Evolutionary conservation across 2,113 vertebrate species (phyloP).

Genomic region (Ploceus nigricollis): DNA sequence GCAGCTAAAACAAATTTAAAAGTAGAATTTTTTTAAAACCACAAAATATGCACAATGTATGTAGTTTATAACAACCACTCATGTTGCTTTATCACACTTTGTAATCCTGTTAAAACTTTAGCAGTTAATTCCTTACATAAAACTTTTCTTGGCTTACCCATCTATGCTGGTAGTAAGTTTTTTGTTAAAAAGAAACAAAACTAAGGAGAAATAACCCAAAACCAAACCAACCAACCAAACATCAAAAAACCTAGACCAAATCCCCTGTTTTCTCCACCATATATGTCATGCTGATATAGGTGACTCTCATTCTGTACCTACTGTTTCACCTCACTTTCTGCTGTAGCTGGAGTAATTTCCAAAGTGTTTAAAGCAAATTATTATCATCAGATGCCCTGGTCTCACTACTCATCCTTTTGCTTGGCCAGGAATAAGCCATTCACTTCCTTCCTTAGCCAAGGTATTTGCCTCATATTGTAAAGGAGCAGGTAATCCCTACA

Average conservation of each 20-base stretch:
- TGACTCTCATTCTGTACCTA: neutral
- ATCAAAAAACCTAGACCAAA: neutral
- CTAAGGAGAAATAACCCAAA: accelerated
- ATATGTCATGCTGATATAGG: neutral
- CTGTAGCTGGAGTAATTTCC: neutral
- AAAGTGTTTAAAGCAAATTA: neutral
- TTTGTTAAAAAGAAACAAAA: neutral
- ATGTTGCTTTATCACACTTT: neutral
- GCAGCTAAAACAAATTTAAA: neutral
- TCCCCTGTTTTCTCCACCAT: neutral
- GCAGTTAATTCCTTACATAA: neutral
- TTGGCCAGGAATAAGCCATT: neutral
- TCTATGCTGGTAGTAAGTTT: neutral
- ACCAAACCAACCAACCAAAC: neutral
- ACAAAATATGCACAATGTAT: neutral
- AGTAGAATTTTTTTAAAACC: neutral
- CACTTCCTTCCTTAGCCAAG: neutral
- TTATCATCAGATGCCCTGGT: neutral
- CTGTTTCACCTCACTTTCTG: neutral
- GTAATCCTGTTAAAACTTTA: neutral
- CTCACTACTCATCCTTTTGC: neutral
- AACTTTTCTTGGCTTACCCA: neutral
- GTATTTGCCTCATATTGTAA: accelerated
- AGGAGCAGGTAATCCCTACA: neutral
- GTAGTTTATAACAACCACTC: neutral